Conservation (phyloP, 2,797 vertebrate species). For the Argya squamiceps region DNA sequence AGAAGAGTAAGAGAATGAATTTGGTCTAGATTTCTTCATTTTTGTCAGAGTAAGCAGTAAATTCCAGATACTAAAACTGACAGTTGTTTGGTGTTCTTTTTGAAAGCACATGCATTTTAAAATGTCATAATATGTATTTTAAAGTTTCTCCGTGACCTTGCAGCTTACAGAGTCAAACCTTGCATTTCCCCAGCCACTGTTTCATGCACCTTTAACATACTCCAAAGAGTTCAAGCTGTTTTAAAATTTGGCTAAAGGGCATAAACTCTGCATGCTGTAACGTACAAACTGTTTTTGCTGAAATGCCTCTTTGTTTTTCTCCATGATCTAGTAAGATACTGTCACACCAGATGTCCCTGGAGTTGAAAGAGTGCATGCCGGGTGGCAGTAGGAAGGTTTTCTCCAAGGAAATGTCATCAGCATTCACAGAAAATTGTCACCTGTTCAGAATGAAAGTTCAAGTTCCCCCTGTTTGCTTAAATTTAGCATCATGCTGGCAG, state of each 20-base stretch:
- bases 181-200: not conserved
- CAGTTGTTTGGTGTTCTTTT: not conserved
- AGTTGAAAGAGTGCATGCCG: not conserved
- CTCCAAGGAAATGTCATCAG: constrained; percentile 4
- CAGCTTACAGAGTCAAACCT: not conserved
- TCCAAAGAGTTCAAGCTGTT: not conserved
- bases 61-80: not conserved
- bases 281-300: not conserved
- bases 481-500: not conserved
- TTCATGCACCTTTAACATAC: not conserved
- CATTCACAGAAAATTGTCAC: constrained; percentile 36
- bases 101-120: not conserved
- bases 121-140: not conserved
- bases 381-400: not conserved
- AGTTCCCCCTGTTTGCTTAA: not conserved
- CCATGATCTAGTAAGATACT: not conserved
- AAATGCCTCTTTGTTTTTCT: constrained; percentile 1
- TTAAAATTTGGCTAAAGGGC: not conserved
- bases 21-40: not conserved
- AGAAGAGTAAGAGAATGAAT: not conserved
- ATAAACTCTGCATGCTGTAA: not conserved
- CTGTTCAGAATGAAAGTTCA: constrained; percentile 46
- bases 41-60: not conserved
- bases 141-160: not conserved
- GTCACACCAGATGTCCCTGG: not conserved